Base-by-base conservation (phyloP, 2,113 vertebrate species). In the Nibea coibor region DNA sequence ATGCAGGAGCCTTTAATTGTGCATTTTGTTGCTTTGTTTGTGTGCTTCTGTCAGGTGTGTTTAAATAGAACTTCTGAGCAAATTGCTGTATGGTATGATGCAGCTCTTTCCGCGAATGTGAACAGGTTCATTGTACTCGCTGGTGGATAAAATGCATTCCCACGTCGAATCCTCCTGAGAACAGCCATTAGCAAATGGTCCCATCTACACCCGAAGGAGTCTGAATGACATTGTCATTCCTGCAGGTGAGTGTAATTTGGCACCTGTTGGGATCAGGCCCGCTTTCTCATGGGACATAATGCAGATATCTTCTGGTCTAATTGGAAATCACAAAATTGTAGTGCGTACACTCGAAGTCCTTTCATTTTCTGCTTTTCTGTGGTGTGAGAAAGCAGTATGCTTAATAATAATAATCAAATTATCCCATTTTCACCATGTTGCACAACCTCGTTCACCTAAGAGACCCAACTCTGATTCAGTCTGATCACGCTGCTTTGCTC, bases 151-250 rank as follows among this genome's bases (percentile, higher is more conserved):
- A 81, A 81, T 45, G 43, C 28, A 56, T 35, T 83, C 83, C 69
- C 81, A 83, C 45, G 9, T 24, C 72, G 59, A 80, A 90, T 77
- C 82, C 66, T 83, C 84, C 68, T 92, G 93, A 91, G 93, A 94
- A 86, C 19, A 3, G n/a, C 50, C 20, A 14, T n/a, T 15, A 28
- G 43, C 15, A 59, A 72, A 35, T 4, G 3, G 26, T 93, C 84
- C 78, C 91, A 87, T 82, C 59, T 59, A 47, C 48, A 58, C 58
- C 54, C 61, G 58, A 65, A 9, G 24, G 53, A 63, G 26, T 68
- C 59, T 80, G 59, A 83, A 87, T 72, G 74, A 62, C 75, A 68
- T 47, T 65, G 58, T 72, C 69, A 64, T 68, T 19, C 82, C 75
- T 56, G 43, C 85, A 87, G 79, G 63, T 80, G 66, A 81, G 26